phyloP scores from a whole-genome alignment of 2,113 vertebrate genomes.

The Actenoides hombroni region DNA sequence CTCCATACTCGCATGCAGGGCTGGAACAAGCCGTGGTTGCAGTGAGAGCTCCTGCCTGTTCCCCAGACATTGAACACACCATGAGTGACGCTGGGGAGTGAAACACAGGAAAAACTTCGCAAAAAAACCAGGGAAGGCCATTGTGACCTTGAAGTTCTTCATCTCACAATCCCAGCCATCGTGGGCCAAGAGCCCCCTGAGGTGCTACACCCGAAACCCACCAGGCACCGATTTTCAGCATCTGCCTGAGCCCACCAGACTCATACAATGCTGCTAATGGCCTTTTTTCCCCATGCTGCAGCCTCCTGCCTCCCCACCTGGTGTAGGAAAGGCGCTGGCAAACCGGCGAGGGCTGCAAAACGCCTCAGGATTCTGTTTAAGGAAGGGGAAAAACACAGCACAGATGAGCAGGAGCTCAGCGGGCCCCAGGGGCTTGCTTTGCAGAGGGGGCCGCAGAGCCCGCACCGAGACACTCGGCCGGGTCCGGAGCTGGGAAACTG shows the following conservation, averaged over 20 bases:
- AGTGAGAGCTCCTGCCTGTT: fast-evolving
- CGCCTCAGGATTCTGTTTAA: background rate
- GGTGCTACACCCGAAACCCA: fast-evolving
- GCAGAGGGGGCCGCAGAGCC: background rate
- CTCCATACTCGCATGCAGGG: fast-evolving
- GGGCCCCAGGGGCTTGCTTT: too few relatives aligned
- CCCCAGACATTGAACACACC: fast-evolving
- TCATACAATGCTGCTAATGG: too few relatives aligned
- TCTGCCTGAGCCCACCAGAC: fast-evolving
- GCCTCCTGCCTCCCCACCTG: background rate
- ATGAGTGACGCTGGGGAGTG: fast-evolving
- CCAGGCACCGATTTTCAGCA: fast-evolving
- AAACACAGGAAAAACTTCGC: fast-evolving
- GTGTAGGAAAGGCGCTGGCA: background rate
- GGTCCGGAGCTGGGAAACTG: background rate
- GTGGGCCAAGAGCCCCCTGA: fast-evolving
- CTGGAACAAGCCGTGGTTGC: fast-evolving
- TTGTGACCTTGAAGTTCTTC: fast-evolving
- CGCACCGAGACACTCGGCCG: fast-evolving
- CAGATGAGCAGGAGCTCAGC: fast-evolving
- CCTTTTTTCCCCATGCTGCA: background rate
- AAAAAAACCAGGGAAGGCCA: background rate
- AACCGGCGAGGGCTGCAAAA: fast-evolving
- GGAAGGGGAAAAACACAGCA: background rate
- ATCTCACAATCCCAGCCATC: background rate